A percentile compares a stretch with the other conserved stretches of the same genome.
Evolutionary conservation across 2,888 invertebrate species (phyloP).

Genomic region (Morpho achilles): DNA sequence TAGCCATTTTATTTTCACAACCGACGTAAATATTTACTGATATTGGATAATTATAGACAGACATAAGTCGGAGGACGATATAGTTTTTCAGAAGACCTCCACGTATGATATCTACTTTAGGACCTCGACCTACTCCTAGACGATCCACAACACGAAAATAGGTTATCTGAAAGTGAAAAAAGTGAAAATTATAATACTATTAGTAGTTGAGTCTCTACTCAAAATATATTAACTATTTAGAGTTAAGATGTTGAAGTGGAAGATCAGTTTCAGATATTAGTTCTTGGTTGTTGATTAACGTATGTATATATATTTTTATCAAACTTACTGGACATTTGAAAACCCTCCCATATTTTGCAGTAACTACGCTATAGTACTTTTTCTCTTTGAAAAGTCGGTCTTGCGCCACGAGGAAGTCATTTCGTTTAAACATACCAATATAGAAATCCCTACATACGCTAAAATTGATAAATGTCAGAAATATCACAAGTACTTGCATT

Average conservation of each 20-base stretch:
- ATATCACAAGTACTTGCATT: constrained; percentile 12
- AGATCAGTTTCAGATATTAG: no score
- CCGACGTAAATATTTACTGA: constrained; percentile 61
- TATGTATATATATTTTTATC: background rate
- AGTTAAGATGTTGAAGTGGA: no score
- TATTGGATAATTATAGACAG: constrained; percentile 48
- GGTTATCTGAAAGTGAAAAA: constrained; percentile 47
- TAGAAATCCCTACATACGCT: constrained; percentile 48
- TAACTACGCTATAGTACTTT: constrained; percentile 33
- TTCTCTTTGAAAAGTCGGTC: constrained; percentile 50
- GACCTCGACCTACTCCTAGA: constrained; percentile 47
- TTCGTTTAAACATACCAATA: constrained; percentile 56
- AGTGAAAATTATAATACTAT: background rate
- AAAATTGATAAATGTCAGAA: constrained; percentile 10
- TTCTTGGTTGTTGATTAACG: background rate
- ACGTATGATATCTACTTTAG: constrained; percentile 42
- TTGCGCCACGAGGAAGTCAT: constrained; percentile 55
- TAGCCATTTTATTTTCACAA: constrained; percentile 44
- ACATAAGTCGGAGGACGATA: constrained; percentile 43
- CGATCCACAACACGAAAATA: constrained; percentile 58
- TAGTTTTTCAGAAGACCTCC: constrained; percentile 52
- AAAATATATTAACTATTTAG: no score
- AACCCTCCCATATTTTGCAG: constrained; percentile 51
- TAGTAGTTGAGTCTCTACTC: no score
- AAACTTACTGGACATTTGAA: constrained; percentile 56